Conservation (phyloP, 2,888 invertebrate species). For the Plebejus argus region DNA sequence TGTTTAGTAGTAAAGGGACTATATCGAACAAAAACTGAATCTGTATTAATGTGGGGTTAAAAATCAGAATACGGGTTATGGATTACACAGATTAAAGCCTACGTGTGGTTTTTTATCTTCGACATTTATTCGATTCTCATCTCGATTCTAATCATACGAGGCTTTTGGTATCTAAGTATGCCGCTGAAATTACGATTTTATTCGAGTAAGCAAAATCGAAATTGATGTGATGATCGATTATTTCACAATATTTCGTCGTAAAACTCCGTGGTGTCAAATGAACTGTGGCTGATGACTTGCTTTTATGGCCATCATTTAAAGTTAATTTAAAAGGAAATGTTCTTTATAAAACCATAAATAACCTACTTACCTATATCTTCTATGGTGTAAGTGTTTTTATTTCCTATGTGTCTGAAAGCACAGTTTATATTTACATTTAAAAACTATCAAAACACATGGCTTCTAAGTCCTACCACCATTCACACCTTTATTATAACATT, state of each 20-base stretch:
- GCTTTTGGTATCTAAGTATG: neutral
- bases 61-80: neutral
- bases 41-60: neutral
- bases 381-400: neutral
- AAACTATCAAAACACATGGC: too few species aligned
- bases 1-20: too few species aligned
- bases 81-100: neutral
- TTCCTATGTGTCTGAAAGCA: too few species aligned
- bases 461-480: too few species aligned
- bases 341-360: neutral
- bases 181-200: neutral
- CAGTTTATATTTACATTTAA: too few species aligned
- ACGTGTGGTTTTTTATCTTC: neutral
- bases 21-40: neutral
- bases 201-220: neutral
- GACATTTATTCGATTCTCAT: neutral
- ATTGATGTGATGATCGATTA: slow-evolving; percentile 4
- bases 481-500: too few species aligned
- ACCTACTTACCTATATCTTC: neutral
- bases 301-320: neutral
- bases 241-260: neutral
- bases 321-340: neutral
- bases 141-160: neutral
- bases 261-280: neutral
- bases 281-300: neutral